Base-by-base conservation (phyloP, 2,113 vertebrate genomes). In the Austrofundulus limnaeus region DNA sequence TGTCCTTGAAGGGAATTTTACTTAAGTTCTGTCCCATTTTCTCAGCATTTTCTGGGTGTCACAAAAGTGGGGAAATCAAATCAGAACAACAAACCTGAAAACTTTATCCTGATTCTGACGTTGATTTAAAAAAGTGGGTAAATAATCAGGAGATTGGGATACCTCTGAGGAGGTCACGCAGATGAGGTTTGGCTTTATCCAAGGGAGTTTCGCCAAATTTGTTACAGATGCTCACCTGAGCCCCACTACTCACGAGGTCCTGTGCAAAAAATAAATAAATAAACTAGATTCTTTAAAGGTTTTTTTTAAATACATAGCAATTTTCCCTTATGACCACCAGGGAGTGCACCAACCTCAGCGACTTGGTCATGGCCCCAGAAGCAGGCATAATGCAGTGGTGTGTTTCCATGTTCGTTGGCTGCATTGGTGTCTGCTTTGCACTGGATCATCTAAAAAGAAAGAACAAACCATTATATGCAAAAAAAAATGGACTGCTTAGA, bases 291-390 rank as follows among this genome's bases (percentile, higher is more conserved):
- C 13, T 2, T 10, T 13, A 68, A 55, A 19, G 12, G 2, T 50
- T 12, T 24, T 12, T 77, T 59, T 16, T 19, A 34, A 34, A 34
- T 34, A 34, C 6, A 1, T 15, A 37, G 0, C 1, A 21, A 17
- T 24, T 72, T 28, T 2, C 1, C 13, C 15, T 7, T 12, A 51
- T 1, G 5, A 21, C 82, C 89, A 89, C 58, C 62, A 85, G 85
- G 69, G 70, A 87, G 87, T 6, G 55, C 64, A 81, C 87, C 92
- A 72, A 99, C 97, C 95, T 98, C 97, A 1, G 96, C 94, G 62
- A 99, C 95, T 45, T 91, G 88, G 68, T 97, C 94, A 0, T 99
- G 96, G 17, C 94, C 96, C 97, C 97, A 99, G 90, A 99, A 99
- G 83, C 97, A 98, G 80, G 96, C 96, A 0, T 99, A 99, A 88